Percentiles rank a stretch among this genome's conserved stretches.
Evolutionary conservation across 2,113 vertebrate species (phyloP).

Genomic region (Nothoprocta pentlandii): DNA sequence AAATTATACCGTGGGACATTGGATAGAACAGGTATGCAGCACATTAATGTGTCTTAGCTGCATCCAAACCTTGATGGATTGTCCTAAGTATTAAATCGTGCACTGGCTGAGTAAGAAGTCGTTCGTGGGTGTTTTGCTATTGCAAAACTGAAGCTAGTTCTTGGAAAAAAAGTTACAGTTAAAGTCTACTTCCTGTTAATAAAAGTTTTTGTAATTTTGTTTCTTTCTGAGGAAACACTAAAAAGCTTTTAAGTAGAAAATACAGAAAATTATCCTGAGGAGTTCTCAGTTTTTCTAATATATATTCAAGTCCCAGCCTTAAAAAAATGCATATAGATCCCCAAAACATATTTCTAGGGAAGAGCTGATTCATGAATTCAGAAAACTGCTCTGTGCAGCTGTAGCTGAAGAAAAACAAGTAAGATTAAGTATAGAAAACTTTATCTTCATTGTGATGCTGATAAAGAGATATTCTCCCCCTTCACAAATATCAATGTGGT

Average conservation of each 20-base stretch:
- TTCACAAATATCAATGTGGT: neutral
- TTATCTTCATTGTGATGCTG: neutral
- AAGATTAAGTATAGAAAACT: neutral
- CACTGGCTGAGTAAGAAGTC: neutral
- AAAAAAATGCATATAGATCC: neutral
- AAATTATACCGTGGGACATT: neutral
- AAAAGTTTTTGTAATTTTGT: neutral
- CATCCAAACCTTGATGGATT: neutral
- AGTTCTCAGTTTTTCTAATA: neutral
- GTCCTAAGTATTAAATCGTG: neutral
- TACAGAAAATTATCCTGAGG: neutral
- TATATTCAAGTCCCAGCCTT: neutral
- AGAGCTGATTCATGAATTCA: neutral
- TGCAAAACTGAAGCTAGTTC: neutral
- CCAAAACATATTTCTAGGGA: neutral
- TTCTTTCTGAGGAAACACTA: neutral
- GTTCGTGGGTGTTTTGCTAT: neutral
- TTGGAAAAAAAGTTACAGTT: neutral
- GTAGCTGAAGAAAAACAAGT: neutral
- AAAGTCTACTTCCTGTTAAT: fast-evolving
- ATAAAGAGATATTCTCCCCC: neutral
- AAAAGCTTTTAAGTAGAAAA: neutral
- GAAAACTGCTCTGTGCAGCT: neutral
- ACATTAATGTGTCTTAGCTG: neutral
- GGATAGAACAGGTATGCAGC: fast-evolving